Percentiles rank a stretch among this genome's conserved stretches.
Evolutionary conservation across 2,113 vertebrate species (phyloP).

Genomic region (Acrocephalus kingi): DNA sequence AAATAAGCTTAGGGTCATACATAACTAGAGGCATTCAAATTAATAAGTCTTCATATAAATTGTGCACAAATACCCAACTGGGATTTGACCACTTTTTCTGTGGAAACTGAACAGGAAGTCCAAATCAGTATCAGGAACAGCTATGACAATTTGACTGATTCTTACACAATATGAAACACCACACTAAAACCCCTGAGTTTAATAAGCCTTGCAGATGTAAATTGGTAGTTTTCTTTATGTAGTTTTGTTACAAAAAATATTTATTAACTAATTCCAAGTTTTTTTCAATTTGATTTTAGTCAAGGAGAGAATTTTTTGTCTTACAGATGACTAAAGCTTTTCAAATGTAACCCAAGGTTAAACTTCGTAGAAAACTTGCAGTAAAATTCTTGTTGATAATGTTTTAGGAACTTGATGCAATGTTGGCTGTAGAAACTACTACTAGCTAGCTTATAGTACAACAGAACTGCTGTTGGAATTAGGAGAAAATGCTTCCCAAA

Average conservation of each 20-base stretch:
- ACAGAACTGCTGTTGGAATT: background rate
- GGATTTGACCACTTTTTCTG: background rate
- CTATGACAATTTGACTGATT: background rate
- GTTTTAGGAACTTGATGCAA: background rate
- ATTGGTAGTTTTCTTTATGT: background rate
- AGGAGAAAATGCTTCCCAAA: background rate
- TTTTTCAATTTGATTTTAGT: background rate
- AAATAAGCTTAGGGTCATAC: background rate
- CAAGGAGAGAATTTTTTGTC: background rate
- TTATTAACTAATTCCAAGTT: background rate
- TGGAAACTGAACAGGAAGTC: background rate
- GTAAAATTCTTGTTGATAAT: background rate
- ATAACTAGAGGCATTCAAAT: background rate
- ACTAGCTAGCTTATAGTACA: background rate
- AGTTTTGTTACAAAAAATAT: background rate
- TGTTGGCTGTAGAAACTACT: background rate
- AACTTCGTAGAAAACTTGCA: background rate
- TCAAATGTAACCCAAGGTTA: background rate
- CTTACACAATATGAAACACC: background rate
- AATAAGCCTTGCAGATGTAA: background rate
- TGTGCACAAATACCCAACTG: background rate
- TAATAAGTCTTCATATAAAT: background rate
- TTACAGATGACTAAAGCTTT: background rate
- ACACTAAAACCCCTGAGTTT: background rate
- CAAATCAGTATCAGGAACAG: background rate